phyloP scores from a whole-genome alignment of 2,888 invertebrate genomes.

The Sphaerophoria rueppellii region DNA sequence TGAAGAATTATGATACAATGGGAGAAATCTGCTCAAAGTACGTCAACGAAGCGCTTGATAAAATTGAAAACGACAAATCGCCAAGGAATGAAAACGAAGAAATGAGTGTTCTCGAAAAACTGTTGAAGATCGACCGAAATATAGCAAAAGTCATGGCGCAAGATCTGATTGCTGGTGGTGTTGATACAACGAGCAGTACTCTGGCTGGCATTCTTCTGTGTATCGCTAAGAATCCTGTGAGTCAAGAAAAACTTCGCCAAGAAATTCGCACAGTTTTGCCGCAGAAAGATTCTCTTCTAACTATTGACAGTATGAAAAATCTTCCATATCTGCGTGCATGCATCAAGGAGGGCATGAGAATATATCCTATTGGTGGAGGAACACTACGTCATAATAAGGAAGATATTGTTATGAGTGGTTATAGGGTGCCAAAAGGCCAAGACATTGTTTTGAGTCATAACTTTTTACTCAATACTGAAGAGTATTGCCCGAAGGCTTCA shows the following conservation, averaged over 20 bases:
- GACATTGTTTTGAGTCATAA: slow-evolving; percentile 87
- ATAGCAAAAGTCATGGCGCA: slow-evolving; percentile 86
- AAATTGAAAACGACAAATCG: slow-evolving; percentile 72
- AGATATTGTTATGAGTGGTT: slow-evolving; percentile 85
- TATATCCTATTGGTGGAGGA: slow-evolving; percentile 84
- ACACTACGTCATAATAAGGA: slow-evolving; percentile 83
- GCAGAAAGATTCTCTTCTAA: slow-evolving; percentile 79
- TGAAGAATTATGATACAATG: slow-evolving; percentile 74
- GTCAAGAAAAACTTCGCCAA: slow-evolving; percentile 85
- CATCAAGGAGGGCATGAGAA: slow-evolving; percentile 86
- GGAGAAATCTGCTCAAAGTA: slow-evolving; percentile 77
- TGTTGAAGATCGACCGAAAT: slow-evolving; percentile 84
- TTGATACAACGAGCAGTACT: slow-evolving; percentile 85
- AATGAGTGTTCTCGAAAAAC: slow-evolving; percentile 84
- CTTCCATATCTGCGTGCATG: slow-evolving; percentile 86
- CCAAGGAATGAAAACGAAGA: slow-evolving; percentile 82
- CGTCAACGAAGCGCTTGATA: slow-evolving; percentile 78
- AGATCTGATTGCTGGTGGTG: slow-evolving; percentile 87
- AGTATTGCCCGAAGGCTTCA: slow-evolving; percentile 82
- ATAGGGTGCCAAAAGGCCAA: slow-evolving; percentile 86
- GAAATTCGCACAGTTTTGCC: slow-evolving; percentile 83
- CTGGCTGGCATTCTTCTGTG: slow-evolving; percentile 84
- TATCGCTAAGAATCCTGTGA: slow-evolving; percentile 85
- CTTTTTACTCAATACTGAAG: slow-evolving; percentile 85
- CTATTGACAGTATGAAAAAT: slow-evolving; percentile 80